A percentile compares a stretch with the other conserved stretches of the same genome.
phyloP scores from a whole-genome alignment of 2,797 vertebrate species.

The Sylvia borin region DNA sequence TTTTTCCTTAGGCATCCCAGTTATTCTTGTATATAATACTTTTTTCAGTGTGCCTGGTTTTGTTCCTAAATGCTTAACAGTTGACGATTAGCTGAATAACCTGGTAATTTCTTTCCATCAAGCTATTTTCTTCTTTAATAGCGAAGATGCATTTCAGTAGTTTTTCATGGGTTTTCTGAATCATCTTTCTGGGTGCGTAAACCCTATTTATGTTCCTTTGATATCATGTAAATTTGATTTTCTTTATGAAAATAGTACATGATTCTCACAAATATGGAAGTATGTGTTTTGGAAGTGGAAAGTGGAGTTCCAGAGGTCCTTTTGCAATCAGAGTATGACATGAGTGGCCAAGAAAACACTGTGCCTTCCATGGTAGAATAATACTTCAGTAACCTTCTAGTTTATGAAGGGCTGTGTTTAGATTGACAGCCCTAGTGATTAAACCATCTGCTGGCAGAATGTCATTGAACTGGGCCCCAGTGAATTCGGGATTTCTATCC shows the following conservation, averaged over 20 bases:
- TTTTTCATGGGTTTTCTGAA: not conserved
- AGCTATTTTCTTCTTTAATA: not conserved
- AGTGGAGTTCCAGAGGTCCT: not conserved
- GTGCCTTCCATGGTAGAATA: not conserved
- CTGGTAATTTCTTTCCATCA: not conserved
- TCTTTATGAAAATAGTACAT: not conserved
- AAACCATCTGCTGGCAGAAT: not conserved
- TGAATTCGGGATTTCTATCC: not conserved
- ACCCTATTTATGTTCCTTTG: not conserved
- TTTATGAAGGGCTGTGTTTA: not conserved
- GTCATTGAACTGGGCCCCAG: not conserved
- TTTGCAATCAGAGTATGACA: not conserved
- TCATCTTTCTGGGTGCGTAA: not conserved
- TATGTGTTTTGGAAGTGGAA: not conserved
- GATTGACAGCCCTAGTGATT: not conserved
- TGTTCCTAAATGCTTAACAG: not conserved
- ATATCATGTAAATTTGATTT: not conserved
- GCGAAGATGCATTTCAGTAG: not conserved
- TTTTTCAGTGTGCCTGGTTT: not conserved
- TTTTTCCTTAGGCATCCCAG: not conserved
- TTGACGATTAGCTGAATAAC: not conserved
- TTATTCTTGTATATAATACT: not conserved
- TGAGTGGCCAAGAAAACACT: not conserved
- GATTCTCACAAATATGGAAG: not conserved
- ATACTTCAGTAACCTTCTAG: not conserved